phyloP scores from a whole-genome alignment of 2,113 vertebrate species.

The Mormoops blainvillei region DNA sequence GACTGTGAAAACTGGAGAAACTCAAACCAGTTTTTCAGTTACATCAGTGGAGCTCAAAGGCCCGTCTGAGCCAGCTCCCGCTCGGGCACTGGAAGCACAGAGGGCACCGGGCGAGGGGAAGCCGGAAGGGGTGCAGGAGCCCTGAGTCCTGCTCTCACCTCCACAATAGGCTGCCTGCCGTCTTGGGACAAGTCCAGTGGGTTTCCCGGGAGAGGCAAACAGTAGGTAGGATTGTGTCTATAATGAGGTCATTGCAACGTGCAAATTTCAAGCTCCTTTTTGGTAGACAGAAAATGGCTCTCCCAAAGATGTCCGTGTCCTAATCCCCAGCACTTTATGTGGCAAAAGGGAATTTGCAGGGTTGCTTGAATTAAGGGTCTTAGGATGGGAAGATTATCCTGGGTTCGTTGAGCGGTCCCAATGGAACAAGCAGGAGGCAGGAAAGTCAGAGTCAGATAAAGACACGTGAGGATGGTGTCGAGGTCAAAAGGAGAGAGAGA shows the following conservation, averaged over 20 bases:
- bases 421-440: neutral
- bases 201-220: neutral
- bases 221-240: too few species aligned
- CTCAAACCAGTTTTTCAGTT: neutral
- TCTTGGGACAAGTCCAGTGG: too few species aligned
- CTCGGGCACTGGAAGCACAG: accelerated
- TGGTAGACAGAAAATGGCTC: neutral
- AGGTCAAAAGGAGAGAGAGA: neutral
- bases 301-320: neutral
- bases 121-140: too few species aligned
- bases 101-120: neutral
- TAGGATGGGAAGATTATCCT: neutral
- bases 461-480: neutral
- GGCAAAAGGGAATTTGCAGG: too few species aligned
- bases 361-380: neutral
- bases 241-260: neutral
- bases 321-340: neutral
- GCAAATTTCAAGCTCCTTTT: neutral
- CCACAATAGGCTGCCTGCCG: neutral
- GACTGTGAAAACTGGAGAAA: neutral
- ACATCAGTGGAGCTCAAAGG: neutral
- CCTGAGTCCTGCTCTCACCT: neutral
- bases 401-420: neutral
- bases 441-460: neutral
- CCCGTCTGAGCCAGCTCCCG: neutral